Base-by-base conservation (phyloP, 2,888 invertebrate species). In the Folsomia candida region DNA sequence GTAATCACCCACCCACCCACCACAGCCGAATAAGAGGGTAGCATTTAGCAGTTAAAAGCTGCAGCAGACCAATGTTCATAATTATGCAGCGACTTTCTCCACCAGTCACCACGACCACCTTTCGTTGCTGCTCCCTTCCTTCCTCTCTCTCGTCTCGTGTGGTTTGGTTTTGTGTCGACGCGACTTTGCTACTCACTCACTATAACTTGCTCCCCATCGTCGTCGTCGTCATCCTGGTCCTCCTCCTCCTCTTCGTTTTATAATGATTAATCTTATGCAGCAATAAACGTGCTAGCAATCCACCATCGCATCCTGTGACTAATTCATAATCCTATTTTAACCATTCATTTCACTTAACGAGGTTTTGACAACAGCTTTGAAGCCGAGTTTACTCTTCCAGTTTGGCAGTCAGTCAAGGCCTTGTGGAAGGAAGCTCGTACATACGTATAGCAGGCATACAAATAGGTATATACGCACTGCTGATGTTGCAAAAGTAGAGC, bases 281-380 rank as follows among this genome's bases (percentile, higher is more conserved):
- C 37, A 4, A 37, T 37, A 37, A 37, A 37, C n/a, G n/a, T 37
- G 37, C 37, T 9, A 37, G 37, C 37, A 37, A 37, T 37, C 37
- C 51, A 26, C 14, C 60, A 64, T 51, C 51, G 22, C 47, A 64
- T 64, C 64, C 64, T 64, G 51, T 64, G 64, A 64, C 64, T 64
- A 64, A 64, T 64, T 65, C 65, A 65, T 65, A 65, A 65, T 65
- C 65, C 57, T 51, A 65, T 65, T 65, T 51, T 65, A 57, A 47
- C 54, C 57, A 57, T 65, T 47, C 65, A 65, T 65, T 65, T 65
- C 51, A 65, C 65, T 65, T 65, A 47, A 65, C 54, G 65, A 65
- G 65, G 54, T 65, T 57, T 65, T 65, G 65, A 65, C 65, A 65
- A 54, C 20, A 54, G 54, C 54, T 54, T 54, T n/a, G 22, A 18